Conservation (phyloP, 2,888 invertebrate genomes). For the Blastobasis lacticolella region DNA sequence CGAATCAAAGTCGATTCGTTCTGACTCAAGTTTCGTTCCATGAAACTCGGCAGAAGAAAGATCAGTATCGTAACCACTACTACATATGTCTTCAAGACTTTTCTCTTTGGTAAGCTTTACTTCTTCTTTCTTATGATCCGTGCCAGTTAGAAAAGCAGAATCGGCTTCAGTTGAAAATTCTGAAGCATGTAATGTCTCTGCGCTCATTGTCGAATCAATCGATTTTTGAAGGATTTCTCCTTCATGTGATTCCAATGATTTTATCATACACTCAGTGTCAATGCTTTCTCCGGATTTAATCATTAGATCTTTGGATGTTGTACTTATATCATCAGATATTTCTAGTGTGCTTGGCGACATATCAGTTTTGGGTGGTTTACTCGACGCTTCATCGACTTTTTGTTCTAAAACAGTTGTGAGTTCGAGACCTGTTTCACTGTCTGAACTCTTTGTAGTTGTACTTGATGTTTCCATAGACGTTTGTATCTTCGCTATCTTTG, state of each 20-base stretch:
- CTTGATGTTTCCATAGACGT: constrained; percentile 28
- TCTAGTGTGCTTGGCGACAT: constrained; percentile 56
- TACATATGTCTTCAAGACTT: constrained; percentile 78
- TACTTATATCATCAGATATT: constrained; percentile 57
- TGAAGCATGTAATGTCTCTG: constrained; percentile 66
- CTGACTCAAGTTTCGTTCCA: constrained; percentile 67
- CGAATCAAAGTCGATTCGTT: constrained; percentile 66
- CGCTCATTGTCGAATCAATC: constrained; percentile 68
- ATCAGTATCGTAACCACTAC: constrained; percentile 80
- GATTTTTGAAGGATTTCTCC: constrained; percentile 68
- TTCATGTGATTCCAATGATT: constrained; percentile 68
- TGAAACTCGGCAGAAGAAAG: constrained; percentile 78
- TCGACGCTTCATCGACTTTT: constrained; percentile 28
- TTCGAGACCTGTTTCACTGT: constrained; percentile 41
- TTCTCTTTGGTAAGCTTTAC: constrained; percentile 63
- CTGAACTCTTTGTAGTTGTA: constrained; percentile 34
- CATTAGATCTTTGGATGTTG: constrained; percentile 63
- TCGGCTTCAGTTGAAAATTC: constrained; percentile 70
- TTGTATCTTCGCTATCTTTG: constrained; percentile 29
- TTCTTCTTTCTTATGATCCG: constrained; percentile 61
- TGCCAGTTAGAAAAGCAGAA: constrained; percentile 64
- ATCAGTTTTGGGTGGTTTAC: constrained; percentile 48
- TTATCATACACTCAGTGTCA: constrained; percentile 68
- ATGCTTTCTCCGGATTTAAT: constrained; percentile 68
- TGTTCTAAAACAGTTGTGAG: constrained; percentile 35